Conservation (phyloP, 2,113 vertebrate species). For the Psilopogon haemacephalus region DNA sequence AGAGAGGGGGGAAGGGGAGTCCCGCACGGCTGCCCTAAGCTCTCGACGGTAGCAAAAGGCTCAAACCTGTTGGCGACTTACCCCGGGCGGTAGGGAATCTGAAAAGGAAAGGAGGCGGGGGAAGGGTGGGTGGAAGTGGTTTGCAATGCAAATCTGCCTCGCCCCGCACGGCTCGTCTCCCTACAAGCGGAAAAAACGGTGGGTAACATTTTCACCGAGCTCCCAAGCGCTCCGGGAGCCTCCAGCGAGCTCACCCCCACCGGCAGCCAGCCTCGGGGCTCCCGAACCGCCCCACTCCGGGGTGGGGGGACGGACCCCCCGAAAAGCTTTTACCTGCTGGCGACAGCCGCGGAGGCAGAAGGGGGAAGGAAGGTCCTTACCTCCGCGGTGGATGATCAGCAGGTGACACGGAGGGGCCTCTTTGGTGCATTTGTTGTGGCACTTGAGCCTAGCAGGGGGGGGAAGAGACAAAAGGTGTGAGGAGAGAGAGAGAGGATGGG, state of each 20-base stretch:
- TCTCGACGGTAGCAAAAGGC: constrained; percentile 51
- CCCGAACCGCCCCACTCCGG: constrained; percentile 54
- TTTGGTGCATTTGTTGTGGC: constrained; percentile 99
- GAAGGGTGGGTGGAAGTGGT: constrained; percentile 72
- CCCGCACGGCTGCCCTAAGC: constrained; percentile 25
- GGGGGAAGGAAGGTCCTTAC: constrained; percentile 67
- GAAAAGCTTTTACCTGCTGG: constrained; percentile 7
- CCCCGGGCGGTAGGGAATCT: constrained; percentile 69
- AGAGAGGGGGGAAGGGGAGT: background rate
- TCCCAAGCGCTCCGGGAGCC: constrained; percentile 57
- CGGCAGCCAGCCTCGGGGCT: background rate
- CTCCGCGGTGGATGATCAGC: constrained; percentile 96
- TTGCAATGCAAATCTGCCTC: constrained; percentile 74
- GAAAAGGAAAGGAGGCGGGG: constrained; percentile 73
- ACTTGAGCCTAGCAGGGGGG: constrained; percentile 89
- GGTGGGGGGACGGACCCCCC: background rate
- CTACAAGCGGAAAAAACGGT: constrained; percentile 71
- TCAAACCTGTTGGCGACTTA: constrained; percentile 63
- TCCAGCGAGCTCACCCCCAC: background rate
- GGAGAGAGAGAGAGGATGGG: background rate
- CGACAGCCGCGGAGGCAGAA: background rate
- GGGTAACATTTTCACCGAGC: constrained; percentile 47
- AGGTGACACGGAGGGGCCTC: constrained; percentile 98
- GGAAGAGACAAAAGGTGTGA: background rate
- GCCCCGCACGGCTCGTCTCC: constrained; percentile 65